Percentiles rank a stretch among this genome's conserved stretches.
Conservation (phyloP, 2,888 invertebrate species). For the Apocheima hispidaria region DNA sequence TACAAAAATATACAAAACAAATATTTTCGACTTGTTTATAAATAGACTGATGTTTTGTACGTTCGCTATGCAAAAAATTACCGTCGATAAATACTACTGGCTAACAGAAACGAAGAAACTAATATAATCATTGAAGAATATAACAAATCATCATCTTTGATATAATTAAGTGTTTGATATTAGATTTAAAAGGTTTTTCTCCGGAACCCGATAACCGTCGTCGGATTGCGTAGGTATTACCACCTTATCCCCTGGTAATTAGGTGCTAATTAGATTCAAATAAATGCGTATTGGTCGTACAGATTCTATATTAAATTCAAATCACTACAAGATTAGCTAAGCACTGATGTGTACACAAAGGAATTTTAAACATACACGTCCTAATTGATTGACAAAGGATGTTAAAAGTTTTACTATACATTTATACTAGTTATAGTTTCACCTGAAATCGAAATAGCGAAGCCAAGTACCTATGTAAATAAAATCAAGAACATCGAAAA, state of each 20-base stretch:
- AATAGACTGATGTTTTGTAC: constrained; percentile 24
- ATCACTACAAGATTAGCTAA: constrained; percentile 1
- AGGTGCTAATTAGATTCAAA: constrained; percentile 10
- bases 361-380: background rate
- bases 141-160: no score
- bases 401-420: background rate
- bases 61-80: constrained; percentile 25
- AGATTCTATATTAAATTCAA: background rate
- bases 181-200: no score
- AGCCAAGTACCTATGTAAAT: no score
- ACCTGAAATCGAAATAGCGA: no score
- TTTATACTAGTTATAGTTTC: no score
- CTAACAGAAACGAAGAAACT: constrained; percentile 3
- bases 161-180: no score
- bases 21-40: constrained; percentile 35
- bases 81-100: no score
- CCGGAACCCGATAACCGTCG: no score
- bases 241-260: background rate
- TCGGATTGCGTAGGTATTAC: background rate
- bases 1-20: constrained; percentile 38
- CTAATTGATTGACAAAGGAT: background rate
- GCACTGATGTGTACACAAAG: constrained; percentile 4
- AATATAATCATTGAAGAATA: background rate
- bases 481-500: no score
- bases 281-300: background rate